phyloP scores from a whole-genome alignment of 2,797 vertebrate genomes.

The Galago senegalensis region DNA sequence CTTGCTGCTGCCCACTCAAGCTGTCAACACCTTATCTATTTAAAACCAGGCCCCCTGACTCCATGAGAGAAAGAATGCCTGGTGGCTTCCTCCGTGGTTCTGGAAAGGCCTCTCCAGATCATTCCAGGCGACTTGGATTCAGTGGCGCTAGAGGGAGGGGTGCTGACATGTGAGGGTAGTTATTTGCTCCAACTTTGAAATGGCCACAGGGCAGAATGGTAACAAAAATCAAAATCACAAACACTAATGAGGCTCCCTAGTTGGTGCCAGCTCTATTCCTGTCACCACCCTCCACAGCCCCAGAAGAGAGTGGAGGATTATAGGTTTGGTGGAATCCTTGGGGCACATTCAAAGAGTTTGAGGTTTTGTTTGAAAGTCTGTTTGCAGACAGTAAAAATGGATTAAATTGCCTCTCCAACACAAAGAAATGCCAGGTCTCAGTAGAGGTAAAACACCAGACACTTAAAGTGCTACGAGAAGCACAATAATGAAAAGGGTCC shows the following conservation, averaged over 20 bases:
- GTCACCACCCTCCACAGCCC: constrained; percentile 62
- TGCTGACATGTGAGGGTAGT: neutral
- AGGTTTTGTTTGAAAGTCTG: constrained; percentile 89
- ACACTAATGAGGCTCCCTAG: constrained; percentile 72
- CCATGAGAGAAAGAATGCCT: neutral
- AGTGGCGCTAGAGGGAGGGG: neutral
- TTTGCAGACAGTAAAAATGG: constrained; percentile 89
- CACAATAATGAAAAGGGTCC: constrained; percentile 83
- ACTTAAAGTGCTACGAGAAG: constrained; percentile 86
- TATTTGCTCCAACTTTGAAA: constrained; percentile 55
- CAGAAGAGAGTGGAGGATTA: constrained; percentile 86
- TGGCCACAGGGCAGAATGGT: neutral
- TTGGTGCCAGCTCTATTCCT: constrained; percentile 56
- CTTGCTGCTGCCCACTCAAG: neutral
- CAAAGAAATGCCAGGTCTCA: constrained; percentile 89
- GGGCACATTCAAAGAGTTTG: constrained; percentile 87
- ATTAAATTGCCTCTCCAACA: constrained; percentile 89
- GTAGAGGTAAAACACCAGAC: constrained; percentile 87
- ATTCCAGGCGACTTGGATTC: neutral
- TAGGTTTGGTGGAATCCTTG: constrained; percentile 85
- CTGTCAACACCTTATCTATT: neutral
- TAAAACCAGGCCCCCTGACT: neutral
- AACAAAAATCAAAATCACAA: constrained; percentile 74
- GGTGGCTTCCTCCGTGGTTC: neutral
- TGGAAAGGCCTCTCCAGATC: constrained; percentile 54